Percentiles rank a stretch among this genome's conserved stretches.
These are phyloP conservation scores for Diadumene lineata DNA, from an alignment of 92 coral and sea anemone genomes.

Conservation along the genomic window DNA sequence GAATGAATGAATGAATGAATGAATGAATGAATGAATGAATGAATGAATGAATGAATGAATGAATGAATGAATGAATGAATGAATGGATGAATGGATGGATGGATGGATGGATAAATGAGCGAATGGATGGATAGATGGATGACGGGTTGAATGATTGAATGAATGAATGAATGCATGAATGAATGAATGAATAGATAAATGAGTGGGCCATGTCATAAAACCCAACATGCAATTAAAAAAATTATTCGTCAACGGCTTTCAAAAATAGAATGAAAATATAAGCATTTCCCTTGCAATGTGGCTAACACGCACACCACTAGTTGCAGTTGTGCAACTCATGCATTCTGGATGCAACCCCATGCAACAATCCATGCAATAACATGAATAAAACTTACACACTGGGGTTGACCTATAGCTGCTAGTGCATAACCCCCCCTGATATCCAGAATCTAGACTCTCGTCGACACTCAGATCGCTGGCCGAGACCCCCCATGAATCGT, in stretches of 20 bases:
- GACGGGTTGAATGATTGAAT: neutral
- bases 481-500: conserved; percentile 66
- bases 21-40: neutral
- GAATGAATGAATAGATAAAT: neutral
- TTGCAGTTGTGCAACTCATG: neutral
- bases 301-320: neutral
- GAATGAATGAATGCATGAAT: neutral
- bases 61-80: neutral
- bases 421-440: conserved; percentile 59
- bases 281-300: too few species aligned
- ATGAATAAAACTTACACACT: conserved; percentile 1
- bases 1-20: neutral
- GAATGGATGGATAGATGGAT: neutral
- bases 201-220: neutral
- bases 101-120: neutral
- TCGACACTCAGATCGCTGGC: conserved; percentile 77
- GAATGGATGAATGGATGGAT: neutral
- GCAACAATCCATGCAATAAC: neutral
- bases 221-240: neutral
- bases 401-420: neutral
- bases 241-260: too few species aligned
- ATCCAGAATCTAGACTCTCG: conserved; percentile 89
- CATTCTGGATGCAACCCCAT: neutral
- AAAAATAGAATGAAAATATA: too few species aligned
- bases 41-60: neutral